phyloP scores from a whole-genome alignment of 2,113 vertebrate species.

The Cygnus atratus region DNA sequence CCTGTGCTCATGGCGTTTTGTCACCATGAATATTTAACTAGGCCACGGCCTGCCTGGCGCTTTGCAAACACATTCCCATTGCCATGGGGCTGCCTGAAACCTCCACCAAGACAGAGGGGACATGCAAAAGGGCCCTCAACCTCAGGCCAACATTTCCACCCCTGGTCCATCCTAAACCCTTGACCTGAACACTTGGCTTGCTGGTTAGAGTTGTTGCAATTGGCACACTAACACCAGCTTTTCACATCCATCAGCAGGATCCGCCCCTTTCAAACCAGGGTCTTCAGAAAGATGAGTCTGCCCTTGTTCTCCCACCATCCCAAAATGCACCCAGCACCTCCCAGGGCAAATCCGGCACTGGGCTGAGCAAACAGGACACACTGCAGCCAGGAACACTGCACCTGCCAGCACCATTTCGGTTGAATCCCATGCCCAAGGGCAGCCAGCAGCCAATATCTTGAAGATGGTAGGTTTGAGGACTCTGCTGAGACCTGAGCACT shows the following conservation, averaged over 20 bases:
- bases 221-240: neutral
- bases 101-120: neutral
- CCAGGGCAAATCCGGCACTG: neutral
- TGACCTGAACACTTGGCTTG: neutral
- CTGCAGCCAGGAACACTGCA: neutral
- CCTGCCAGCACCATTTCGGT: neutral
- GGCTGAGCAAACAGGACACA: neutral
- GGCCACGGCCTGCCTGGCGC: neutral
- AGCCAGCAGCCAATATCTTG: neutral
- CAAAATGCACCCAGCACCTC: neutral
- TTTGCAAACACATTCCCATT: neutral
- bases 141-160: neutral
- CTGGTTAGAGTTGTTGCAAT: neutral
- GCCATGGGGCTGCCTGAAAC: neutral
- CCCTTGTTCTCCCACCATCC: neutral
- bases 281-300: neutral
- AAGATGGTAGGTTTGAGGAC: neutral
- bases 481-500: neutral
- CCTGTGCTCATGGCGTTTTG: slow-evolving; percentile 23
- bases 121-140: neutral
- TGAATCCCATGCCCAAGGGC: neutral
- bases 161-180: neutral
- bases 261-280: neutral
- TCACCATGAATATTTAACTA: slow-evolving; percentile 49
- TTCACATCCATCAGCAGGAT: neutral